Evolutionary conservation across 2,113 vertebrate species (phyloP), one percentile per base, ranked within the genome.

Genomic region (Reinhardtius hippoglossoides): DNA sequence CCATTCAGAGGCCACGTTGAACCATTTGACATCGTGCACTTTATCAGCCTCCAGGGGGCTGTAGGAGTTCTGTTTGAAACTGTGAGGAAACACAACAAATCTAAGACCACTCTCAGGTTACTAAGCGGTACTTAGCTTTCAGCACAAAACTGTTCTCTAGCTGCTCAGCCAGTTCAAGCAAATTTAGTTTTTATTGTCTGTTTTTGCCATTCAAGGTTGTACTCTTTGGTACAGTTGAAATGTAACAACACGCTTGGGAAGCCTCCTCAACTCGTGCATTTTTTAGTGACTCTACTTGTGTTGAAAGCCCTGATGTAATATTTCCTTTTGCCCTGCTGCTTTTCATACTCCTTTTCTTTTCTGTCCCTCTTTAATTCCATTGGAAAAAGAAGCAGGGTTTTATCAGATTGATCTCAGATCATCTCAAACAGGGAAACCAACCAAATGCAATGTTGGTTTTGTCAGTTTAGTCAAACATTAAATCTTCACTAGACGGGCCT

Each of bases 21-120:
- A 89, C 64, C 69, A 63, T 90, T 90, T 90, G 82, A 89, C 90
- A 88, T 87, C 63, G 76, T 71, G 77, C 66, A 14, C 80, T 89
- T 92, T 89, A 89, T 86, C 52, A 65, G 66, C 80, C 87, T 87
- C 79, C 26, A 5, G 86, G 79, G 86, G 72, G 70, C 70, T 42
- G 42, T 86, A 65, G 61, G 24, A 35, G 62, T 26, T 64, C 72
- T 77, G 84, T 87, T 90, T 86, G 74, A 87, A 87, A 80, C 76
- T 62, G 69, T 76, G 76, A 89, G 76, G 84, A 88, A 82, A 86
- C 69, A 78, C 71, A 76, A 74, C 75, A 80, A 83, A 74, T 82
- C 58, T 50, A 76, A 79, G 88, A 74, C 37, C 58, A 26, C 40
- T 56, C 83, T 85, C 20, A 13, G 52, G 42, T 83, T 88, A 77